These are phyloP conservation scores for Pammene aurita DNA, from an alignment of 2,888 invertebrate genomes.

Conservation along the genomic window DNA sequence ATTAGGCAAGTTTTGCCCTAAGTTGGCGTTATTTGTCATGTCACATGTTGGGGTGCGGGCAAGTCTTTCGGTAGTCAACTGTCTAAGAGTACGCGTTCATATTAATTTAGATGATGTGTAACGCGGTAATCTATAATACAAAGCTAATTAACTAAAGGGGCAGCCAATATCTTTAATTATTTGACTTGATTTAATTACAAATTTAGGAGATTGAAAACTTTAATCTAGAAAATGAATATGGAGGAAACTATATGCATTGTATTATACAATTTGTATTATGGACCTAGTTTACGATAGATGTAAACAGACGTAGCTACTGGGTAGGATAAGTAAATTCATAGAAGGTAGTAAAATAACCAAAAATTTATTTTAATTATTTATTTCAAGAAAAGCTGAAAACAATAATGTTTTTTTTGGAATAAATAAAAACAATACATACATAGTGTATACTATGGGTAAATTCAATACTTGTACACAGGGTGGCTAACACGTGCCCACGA, in stretches of 20 bases:
- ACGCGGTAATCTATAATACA: conserved; percentile 21
- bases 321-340: no score
- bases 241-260: neutral
- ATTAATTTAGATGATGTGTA: conserved; percentile 37
- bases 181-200: conserved; percentile 7
- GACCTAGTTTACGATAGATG: neutral
- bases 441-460: conserved; percentile 33
- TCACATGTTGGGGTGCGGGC: conserved; percentile 30
- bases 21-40: conserved; percentile 32
- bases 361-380: no score
- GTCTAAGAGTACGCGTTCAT: conserved; percentile 33
- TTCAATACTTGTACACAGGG: conserved; percentile 21
- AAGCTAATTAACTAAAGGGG: conserved; percentile 20
- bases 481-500: conserved; percentile 66
- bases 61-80: conserved; percentile 34
- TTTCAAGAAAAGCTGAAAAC: neutral
- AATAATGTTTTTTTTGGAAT: neutral
- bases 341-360: no score
- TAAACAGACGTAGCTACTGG: neutral
- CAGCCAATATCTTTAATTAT: neutral
- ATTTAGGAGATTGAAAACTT: neutral
- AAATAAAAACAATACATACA: neutral
- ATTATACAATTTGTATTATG: neutral
- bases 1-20: conserved; percentile 37
- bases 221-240: neutral